Percentiles rank a stretch among this genome's conserved stretches.
These are phyloP conservation scores for Antigone vipio DNA, from an alignment of 2,113 vertebrate genomes.

Conservation along the genomic window DNA sequence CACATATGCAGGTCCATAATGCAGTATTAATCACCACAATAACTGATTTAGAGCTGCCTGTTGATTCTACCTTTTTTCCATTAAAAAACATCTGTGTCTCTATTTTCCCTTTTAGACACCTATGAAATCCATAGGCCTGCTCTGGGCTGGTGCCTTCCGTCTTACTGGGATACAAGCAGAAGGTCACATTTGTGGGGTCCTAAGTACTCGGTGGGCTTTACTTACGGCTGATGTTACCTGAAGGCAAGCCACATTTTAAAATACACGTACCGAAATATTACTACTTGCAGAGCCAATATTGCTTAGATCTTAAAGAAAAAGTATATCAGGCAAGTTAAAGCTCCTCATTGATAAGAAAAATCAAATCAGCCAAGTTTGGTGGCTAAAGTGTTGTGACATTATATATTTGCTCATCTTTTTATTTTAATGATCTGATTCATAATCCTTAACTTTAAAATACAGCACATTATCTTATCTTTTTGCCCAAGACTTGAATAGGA, in stretches of 20 bases:
- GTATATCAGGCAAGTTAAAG: background rate
- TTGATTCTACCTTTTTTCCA: background rate
- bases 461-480: background rate
- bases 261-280: background rate
- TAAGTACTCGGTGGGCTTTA: background rate
- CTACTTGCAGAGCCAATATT: background rate
- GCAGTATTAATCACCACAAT: background rate
- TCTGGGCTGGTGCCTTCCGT: background rate
- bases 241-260: background rate
- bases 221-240: background rate
- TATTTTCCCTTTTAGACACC: background rate
- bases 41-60: background rate
- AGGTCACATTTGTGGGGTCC: background rate
- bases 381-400: background rate
- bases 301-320: background rate
- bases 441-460: background rate
- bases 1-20: background rate
- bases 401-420: background rate
- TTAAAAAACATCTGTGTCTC: background rate
- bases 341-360: background rate
- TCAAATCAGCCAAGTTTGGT: background rate
- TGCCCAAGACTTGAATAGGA: background rate
- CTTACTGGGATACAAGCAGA: background rate
- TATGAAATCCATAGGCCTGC: background rate
- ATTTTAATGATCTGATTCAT: background rate